Base-by-base conservation (phyloP, 2,113 vertebrate genomes). In the Sminthopsis crassicaudata region DNA sequence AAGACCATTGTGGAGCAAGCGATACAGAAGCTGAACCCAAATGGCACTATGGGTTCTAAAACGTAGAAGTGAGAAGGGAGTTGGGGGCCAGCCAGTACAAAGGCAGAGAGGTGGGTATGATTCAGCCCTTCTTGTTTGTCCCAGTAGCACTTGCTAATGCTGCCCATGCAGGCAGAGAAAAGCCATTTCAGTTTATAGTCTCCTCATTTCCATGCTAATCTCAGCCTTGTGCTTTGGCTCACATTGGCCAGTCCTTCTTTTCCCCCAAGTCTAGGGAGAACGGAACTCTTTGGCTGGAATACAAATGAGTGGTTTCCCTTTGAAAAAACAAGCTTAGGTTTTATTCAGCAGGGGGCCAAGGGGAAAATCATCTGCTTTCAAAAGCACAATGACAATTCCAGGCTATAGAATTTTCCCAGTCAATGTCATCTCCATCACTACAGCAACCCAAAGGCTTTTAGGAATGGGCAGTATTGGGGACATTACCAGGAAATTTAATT, bases 401-500 rank as follows among this genome's bases (percentile, higher is more conserved):
- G 67, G 67, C 67, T 84, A 84, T 42, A 95, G 88, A 96, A 96
- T 90, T 90, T 51, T 48, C 48, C 89, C 89, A 90, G 89, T 90
- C 24, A 90, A 90, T 48, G 48, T 90, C 48, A 30, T 51, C 89
- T 90, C 48, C 46, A 90, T 90, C 48, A 51, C 48, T 90, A 90
- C 48, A 90, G 89, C 90, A 90, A 96, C 3, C 0, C 42, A 53
- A 48, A 53, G 53, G 67, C 1, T 57, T 89, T 76, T 90, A 94
- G 91, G 60, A 4, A 0, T 0, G 2, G 12, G 1, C 2, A 54
- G 0, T 0, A 76, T 14, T 90, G 90, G 89, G 30, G 91, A 30
- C 54, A 67, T 94, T 94, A 89, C 92, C 76, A 93, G 92, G 22
- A 91, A 95, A 95, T 95, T 90, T 60, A 27, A 36, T 88, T 26